These are phyloP conservation scores for Machaerirhynchus nigripectus DNA, from an alignment of 2,113 vertebrate genomes.

Conservation along the genomic window DNA sequence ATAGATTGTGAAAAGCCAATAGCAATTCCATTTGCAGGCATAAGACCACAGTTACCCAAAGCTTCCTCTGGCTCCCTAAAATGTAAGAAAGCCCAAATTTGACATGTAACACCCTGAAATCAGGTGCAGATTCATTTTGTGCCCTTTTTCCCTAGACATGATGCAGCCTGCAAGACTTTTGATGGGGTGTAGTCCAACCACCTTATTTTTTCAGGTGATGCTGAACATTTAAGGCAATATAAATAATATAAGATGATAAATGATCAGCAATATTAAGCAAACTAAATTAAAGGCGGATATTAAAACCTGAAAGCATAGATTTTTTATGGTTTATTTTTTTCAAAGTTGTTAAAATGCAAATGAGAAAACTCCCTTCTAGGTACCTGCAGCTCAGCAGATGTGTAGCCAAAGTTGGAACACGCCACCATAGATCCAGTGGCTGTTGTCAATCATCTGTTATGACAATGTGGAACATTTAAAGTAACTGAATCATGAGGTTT, in stretches of 20 bases:
- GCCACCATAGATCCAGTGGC: neutral
- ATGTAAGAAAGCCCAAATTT: neutral
- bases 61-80: neutral
- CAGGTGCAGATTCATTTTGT: neutral
- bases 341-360: neutral
- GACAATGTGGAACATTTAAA: neutral
- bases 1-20: neutral
- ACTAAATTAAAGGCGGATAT: neutral
- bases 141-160: neutral
- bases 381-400: neutral
- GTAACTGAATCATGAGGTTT: neutral
- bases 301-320: neutral
- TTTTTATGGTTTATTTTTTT: neutral
- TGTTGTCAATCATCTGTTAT: neutral
- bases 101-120: neutral
- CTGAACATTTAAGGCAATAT: neutral
- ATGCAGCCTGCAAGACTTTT: neutral
- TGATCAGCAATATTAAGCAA: neutral
- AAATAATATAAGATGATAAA: neutral
- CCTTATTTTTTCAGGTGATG: slow-evolving; percentile 17
- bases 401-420: neutral
- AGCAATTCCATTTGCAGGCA: neutral
- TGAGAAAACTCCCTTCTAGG: neutral
- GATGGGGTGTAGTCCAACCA: neutral
- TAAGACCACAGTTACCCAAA: neutral